Evolutionary conservation across 2,113 vertebrate genomes (phyloP).

Genomic region (Otocyon megalotis): DNA sequence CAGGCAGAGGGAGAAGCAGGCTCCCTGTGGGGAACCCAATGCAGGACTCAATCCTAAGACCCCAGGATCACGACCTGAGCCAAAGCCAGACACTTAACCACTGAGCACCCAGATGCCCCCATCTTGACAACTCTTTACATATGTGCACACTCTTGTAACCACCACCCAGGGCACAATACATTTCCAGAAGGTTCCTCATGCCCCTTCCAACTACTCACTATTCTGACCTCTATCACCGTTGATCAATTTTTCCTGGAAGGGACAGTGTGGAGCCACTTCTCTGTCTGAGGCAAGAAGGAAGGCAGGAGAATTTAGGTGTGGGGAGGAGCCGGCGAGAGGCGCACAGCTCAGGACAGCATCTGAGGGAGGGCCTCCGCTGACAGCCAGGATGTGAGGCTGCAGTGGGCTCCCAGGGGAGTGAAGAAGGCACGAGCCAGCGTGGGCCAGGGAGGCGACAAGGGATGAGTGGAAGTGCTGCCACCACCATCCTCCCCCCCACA

Average conservation of each 20-base stretch:
- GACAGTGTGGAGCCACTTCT: not conserved
- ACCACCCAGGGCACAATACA: not conserved
- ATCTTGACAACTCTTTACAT: not conserved
- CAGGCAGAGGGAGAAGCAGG: too few relatives aligned
- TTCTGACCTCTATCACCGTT: not conserved
- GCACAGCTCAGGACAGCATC: fast-evolving
- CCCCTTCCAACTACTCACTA: not conserved
- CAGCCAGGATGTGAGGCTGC: not conserved
- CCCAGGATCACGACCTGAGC: too few relatives aligned
- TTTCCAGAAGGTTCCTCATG: not conserved
- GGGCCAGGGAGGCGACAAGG: not conserved
- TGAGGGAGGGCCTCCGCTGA: not conserved
- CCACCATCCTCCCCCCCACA: not conserved
- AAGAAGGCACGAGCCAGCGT: fast-evolving
- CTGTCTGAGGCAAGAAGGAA: not conserved
- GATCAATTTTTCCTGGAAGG: not conserved
- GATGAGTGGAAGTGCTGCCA: not conserved
- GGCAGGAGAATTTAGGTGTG: not conserved
- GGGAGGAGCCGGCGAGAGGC: not conserved
- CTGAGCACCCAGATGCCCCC: too few relatives aligned
- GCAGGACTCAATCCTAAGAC: too few relatives aligned
- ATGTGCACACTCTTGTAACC: not conserved
- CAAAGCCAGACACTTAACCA: too few relatives aligned
- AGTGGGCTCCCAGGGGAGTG: not conserved
- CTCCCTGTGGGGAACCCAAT: too few relatives aligned